phyloP scores from a whole-genome alignment of 2,888 invertebrate species.

The Cryptus armator region DNA sequence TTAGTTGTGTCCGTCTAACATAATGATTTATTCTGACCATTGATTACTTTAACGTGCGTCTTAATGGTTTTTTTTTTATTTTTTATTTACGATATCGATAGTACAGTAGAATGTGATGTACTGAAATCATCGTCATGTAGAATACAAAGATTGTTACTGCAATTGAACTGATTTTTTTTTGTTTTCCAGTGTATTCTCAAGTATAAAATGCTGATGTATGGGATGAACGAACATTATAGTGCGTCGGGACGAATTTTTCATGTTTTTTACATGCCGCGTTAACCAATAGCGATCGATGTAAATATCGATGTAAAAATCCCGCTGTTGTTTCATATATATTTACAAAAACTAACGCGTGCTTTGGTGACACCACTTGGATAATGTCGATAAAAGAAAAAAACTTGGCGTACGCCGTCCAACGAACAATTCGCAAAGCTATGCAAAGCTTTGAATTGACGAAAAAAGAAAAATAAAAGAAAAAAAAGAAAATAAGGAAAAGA shows the following conservation, averaged over 20 bases:
- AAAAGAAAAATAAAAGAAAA: conserved; percentile 16
- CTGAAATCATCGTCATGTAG: conserved; percentile 11
- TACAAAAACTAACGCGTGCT: conserved; percentile 17
- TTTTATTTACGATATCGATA: conserved; percentile 4
- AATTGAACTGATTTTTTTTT: conserved; percentile 15
- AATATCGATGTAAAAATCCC: conserved; percentile 10
- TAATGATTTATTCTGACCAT: not conserved
- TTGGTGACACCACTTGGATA: conserved; percentile 8
- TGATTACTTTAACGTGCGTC: conserved; percentile 8
- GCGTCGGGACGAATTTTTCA: not conserved
- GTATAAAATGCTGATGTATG: conserved; percentile 6
- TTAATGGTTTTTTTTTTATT: not conserved
- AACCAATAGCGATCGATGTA: not conserved
- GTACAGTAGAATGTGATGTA: conserved; percentile 12
- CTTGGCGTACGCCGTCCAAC: not conserved
- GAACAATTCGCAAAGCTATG: conserved; percentile 14
- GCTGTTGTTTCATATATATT: not conserved
- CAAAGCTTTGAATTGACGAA: not conserved
- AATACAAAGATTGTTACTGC: conserved; percentile 9
- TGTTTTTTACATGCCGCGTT: not conserved
- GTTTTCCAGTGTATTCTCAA: conserved; percentile 6
- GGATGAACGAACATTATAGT: not conserved
- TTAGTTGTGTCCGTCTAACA: not conserved
- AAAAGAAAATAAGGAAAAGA: conserved; percentile 15
- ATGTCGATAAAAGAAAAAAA: conserved; percentile 13